Conservation (phyloP, 2,888 invertebrate genomes). For the Agriopis aurantiaria region DNA sequence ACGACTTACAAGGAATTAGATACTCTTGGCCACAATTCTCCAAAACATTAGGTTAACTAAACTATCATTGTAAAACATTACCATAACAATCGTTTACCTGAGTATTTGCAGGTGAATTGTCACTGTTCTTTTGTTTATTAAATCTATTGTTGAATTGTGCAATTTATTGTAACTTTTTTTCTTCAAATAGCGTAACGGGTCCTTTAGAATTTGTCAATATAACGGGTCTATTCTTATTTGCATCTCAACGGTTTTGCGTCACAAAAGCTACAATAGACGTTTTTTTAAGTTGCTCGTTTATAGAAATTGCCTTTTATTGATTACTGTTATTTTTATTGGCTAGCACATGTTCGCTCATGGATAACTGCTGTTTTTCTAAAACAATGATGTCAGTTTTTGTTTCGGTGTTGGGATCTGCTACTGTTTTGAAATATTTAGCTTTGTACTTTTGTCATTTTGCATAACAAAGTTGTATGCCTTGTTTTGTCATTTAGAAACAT, state of each 20-base stretch:
- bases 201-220: slow-evolving; percentile 76
- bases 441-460: slow-evolving; percentile 15
- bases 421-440: slow-evolving; percentile 33
- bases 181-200: slow-evolving; percentile 63
- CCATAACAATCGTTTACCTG: slow-evolving; percentile 84
- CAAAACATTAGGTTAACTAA: slow-evolving; percentile 73
- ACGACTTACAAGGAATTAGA: slow-evolving; percentile 56
- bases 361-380: slow-evolving; percentile 61
- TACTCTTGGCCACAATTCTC: slow-evolving; percentile 79
- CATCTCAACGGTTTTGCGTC: slow-evolving; percentile 67
- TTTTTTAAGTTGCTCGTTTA: slow-evolving; percentile 55
- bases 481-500: slow-evolving; percentile 2
- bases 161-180: slow-evolving; percentile 61
- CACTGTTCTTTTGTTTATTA: slow-evolving; percentile 63
- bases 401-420: slow-evolving; percentile 44
- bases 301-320: slow-evolving; percentile 49
- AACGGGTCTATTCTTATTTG: slow-evolving; percentile 74
- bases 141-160: slow-evolving; percentile 72
- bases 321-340: slow-evolving; percentile 51
- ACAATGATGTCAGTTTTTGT: slow-evolving; percentile 57
- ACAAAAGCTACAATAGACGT: slow-evolving; percentile 67
- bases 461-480: neutral
- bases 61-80: slow-evolving; percentile 76
- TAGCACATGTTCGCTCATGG: slow-evolving; percentile 65
- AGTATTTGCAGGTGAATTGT: slow-evolving; percentile 77